These are phyloP conservation scores for Drosophila asahinai DNA, from an alignment of 1,140 invertebrate species.

Conservation along the genomic window DNA sequence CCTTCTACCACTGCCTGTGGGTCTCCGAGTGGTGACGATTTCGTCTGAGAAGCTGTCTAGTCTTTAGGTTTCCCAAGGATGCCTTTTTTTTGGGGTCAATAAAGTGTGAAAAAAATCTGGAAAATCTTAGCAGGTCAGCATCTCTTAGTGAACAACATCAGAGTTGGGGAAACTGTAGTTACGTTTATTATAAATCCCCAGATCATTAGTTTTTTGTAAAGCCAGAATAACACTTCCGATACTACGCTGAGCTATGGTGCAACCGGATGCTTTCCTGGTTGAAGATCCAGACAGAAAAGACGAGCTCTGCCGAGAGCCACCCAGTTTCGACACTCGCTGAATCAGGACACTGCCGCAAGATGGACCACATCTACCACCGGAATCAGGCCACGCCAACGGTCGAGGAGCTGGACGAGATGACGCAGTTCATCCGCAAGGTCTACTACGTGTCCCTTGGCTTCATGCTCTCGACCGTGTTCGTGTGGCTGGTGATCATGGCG, in stretches of 20 bases:
- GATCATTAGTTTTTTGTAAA: background rate
- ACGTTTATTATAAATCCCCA: background rate
- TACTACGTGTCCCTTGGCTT: slow-evolving; percentile 14
- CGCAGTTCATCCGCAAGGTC: slow-evolving; percentile 20
- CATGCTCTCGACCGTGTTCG: background rate
- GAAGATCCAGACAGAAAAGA: background rate
- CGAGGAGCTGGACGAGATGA: slow-evolving; percentile 17
- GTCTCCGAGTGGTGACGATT: background rate
- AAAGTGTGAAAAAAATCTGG: background rate
- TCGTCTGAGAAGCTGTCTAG: background rate
- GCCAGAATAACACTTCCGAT: background rate
- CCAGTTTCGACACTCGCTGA: background rate
- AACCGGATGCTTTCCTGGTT: no score
- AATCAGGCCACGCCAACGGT: background rate
- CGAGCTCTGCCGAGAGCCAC: slow-evolving; percentile 7
- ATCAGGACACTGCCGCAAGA: background rate
- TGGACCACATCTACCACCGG: slow-evolving; percentile 35
- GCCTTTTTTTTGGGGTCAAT: background rate
- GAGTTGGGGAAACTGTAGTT: background rate
- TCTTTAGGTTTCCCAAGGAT: background rate
- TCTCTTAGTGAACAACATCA: slow-evolving; percentile 1
- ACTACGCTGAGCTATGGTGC: no score
- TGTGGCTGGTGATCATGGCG: slow-evolving; percentile 13
- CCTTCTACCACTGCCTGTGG: slow-evolving; percentile 21
- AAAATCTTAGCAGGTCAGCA: background rate